phyloP scores from a whole-genome alignment of 2,888 invertebrate genomes.

The Lutraria lutraria region DNA sequence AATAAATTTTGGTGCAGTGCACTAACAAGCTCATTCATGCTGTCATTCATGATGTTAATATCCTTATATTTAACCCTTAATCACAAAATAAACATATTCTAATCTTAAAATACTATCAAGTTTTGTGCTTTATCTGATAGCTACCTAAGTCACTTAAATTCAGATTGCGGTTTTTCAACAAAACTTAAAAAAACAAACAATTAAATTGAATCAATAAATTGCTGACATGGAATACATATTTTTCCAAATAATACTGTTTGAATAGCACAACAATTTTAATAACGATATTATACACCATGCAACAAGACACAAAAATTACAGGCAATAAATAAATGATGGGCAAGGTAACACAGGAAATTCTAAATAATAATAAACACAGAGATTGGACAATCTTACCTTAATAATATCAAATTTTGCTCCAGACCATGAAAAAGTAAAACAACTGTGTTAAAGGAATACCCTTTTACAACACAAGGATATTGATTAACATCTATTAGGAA shows the following conservation, averaged over 20 bases:
- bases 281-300: neutral
- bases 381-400: neutral
- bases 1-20: too few species aligned
- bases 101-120: too few species aligned
- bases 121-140: too few species aligned
- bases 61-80: too few species aligned
- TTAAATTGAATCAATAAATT: neutral
- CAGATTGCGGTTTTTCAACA: too few species aligned
- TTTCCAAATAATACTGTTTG: neutral
- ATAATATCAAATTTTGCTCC: neutral
- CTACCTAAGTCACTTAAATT: too few species aligned
- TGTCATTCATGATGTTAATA: too few species aligned
- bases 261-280: neutral
- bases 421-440: slow-evolving; percentile 2
- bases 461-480: neutral
- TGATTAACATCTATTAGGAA: neutral
- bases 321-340: neutral
- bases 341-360: neutral
- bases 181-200: too few species aligned
- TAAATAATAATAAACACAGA: neutral
- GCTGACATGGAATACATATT: neutral
- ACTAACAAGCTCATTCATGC: too few species aligned
- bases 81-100: too few species aligned
- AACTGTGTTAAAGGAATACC: neutral
- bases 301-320: slow-evolving; percentile 4